phyloP scores from a whole-genome alignment of 2,888 invertebrate genomes.

The Rhodophaea formosa region DNA sequence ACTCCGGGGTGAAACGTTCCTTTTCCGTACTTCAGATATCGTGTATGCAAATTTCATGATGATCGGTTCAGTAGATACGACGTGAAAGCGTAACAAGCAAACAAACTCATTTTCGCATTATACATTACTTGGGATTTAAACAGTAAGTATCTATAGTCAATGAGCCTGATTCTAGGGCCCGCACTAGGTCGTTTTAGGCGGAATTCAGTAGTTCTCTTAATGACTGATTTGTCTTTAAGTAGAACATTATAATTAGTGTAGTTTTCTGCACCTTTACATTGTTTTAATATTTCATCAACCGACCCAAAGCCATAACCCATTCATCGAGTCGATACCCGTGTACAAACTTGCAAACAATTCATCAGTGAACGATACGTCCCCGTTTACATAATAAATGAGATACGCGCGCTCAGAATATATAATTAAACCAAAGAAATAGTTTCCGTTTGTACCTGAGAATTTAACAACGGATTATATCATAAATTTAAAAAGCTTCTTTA shows the following conservation, averaged over 20 bases:
- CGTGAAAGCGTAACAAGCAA: no score
- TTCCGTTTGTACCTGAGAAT: background rate
- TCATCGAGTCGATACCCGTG: background rate
- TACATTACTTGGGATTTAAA: no score
- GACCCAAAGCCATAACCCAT: background rate
- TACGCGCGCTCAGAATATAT: constrained; percentile 3
- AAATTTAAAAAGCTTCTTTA: background rate
- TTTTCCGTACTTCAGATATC: no score
- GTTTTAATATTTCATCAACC: background rate
- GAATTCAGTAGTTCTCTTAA: no score
- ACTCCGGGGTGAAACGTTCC: no score
- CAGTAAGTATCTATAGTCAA: no score
- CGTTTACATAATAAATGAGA: constrained; percentile 13
- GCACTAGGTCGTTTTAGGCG: no score
- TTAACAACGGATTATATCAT: background rate
- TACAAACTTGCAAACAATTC: constrained; percentile 11
- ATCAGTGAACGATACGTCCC: constrained; percentile 9
- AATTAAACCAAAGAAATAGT: constrained; percentile 12
- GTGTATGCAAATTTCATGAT: no score
- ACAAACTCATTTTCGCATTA: no score
- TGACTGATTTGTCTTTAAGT: no score
- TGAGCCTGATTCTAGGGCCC: no score
- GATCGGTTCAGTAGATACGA: no score
- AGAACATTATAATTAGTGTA: background rate
- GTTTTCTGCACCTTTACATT: background rate